A percentile compares a stretch with the other conserved stretches of the same genome.
phyloP scores from a whole-genome alignment of 2,888 invertebrate genomes.

The Himalopsyche japonica region DNA sequence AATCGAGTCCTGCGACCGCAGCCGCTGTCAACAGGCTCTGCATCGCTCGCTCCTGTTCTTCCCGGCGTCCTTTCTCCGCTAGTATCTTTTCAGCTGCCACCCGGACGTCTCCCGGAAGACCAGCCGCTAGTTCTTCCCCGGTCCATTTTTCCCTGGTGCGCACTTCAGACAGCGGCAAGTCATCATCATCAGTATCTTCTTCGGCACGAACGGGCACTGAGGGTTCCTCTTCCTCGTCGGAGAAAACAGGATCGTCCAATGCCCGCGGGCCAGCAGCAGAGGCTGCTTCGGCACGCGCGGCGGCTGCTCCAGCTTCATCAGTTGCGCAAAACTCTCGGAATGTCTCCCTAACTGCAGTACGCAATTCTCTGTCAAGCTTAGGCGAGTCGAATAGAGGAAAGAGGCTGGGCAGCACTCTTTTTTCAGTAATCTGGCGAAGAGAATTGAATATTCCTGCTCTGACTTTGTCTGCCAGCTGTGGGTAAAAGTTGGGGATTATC shows the following conservation, averaged over 20 bases:
- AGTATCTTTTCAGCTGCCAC: constrained; percentile 56
- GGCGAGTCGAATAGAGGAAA: constrained; percentile 86
- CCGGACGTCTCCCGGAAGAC: constrained; percentile 53
- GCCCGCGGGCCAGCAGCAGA: constrained; percentile 46
- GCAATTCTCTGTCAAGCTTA: constrained; percentile 81
- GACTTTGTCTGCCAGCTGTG: constrained; percentile 77
- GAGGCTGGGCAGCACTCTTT: constrained; percentile 86
- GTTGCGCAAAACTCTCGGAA: constrained; percentile 87
- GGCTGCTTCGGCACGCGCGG: constrained; percentile 56
- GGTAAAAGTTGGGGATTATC: constrained; percentile 87
- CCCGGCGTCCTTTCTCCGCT: constrained; percentile 47
- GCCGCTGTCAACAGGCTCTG: constrained; percentile 52
- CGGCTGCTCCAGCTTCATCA: constrained; percentile 52
- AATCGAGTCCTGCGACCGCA: constrained; percentile 51
- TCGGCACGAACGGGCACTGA: constrained; percentile 52
- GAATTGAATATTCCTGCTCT: constrained; percentile 81
- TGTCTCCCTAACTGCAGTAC: constrained; percentile 83
- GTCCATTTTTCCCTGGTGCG: constrained; percentile 68
- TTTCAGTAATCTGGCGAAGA: constrained; percentile 83
- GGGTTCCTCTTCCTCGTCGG: constrained; percentile 80
- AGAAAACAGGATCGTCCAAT: constrained; percentile 74
- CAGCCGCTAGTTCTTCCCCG: constrained; percentile 58
- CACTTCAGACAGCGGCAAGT: constrained; percentile 78
- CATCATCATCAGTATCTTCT: constrained; percentile 74
- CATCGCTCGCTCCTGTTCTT: constrained; percentile 48